Evolutionary conservation across 2,113 vertebrate species (phyloP).

Genomic region (Clarias macrocephalus): DNA sequence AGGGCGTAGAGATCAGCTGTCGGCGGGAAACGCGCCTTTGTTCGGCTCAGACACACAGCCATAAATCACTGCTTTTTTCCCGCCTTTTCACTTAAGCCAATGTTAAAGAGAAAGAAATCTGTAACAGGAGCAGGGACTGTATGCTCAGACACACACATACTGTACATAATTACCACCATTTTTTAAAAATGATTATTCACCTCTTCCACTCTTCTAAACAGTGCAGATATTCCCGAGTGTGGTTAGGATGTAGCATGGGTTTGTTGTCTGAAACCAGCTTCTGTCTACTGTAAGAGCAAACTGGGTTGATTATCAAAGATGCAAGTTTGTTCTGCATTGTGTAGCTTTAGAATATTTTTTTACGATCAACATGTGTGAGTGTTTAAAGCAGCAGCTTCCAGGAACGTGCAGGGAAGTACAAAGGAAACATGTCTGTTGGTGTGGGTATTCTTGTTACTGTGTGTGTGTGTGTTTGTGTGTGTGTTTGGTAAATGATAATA

Average conservation of each 20-base stretch:
- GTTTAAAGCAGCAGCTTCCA: background rate
- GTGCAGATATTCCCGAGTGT: background rate
- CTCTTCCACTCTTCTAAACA: background rate
- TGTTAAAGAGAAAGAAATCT: constrained; percentile 24
- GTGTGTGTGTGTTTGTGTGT: background rate
- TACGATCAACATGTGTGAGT: background rate
- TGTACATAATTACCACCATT: background rate
- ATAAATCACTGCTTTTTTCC: constrained; percentile 34
- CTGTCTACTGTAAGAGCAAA: background rate
- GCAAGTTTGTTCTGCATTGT: background rate
- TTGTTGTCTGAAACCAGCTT: background rate
- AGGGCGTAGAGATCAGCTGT: constrained; percentile 19
- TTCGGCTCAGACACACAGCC: background rate
- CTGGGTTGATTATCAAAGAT: background rate
- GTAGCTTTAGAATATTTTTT: background rate
- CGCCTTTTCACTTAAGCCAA: constrained; percentile 17
- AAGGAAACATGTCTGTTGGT: constrained; percentile 3
- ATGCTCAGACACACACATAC: background rate
- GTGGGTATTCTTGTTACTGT: background rate
- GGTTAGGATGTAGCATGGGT: background rate
- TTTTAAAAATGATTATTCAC: background rate
- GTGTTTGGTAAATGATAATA: background rate
- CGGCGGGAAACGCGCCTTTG: constrained; percentile 28
- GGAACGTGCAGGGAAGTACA: background rate
- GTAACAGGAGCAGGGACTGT: background rate